Conservation (phyloP, 2,888 invertebrate genomes). For the Polyommatus icarus region DNA sequence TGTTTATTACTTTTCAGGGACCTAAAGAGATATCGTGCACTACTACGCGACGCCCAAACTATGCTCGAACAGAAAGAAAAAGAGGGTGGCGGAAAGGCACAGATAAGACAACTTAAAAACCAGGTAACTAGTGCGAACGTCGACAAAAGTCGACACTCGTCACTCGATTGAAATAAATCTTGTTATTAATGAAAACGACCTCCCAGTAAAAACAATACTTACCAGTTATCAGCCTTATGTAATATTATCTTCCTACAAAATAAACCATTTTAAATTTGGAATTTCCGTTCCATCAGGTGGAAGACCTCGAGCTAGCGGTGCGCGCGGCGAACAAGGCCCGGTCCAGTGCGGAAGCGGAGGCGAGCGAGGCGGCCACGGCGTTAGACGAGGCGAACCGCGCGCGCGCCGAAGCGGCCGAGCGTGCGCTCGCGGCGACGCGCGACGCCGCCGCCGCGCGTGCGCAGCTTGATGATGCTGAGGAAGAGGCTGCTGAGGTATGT, state of each 20-base stretch:
- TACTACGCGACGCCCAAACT: conserved; percentile 94
- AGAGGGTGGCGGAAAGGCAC: conserved; percentile 89
- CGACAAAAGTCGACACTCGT: too few species aligned
- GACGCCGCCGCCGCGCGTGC: conserved; percentile 91
- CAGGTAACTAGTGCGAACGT: conserved; percentile 69
- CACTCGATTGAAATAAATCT: too few species aligned
- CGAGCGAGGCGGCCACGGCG: conserved; percentile 89
- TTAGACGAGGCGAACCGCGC: conserved; percentile 90
- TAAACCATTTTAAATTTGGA: neutral
- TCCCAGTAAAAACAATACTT: too few species aligned
- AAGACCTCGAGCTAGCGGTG: conserved; percentile 93
- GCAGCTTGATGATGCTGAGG: conserved; percentile 95
- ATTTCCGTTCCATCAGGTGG: conserved; percentile 80
- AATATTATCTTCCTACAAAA: neutral
- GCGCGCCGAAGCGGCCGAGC: conserved; percentile 90
- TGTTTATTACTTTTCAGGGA: conserved; percentile 76
- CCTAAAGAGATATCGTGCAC: conserved; percentile 92
- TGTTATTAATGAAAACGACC: too few species aligned
- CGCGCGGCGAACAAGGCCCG: conserved; percentile 92
- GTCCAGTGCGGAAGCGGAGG: conserved; percentile 91
- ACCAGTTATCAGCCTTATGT: too few species aligned
- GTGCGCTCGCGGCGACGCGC: conserved; percentile 82
- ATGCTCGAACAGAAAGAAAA: conserved; percentile 94
- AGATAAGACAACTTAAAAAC: conserved; percentile 88
- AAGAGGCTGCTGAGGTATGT: conserved; percentile 89